Conservation (phyloP, 2,113 vertebrate genomes). For the Origma solitaria region DNA sequence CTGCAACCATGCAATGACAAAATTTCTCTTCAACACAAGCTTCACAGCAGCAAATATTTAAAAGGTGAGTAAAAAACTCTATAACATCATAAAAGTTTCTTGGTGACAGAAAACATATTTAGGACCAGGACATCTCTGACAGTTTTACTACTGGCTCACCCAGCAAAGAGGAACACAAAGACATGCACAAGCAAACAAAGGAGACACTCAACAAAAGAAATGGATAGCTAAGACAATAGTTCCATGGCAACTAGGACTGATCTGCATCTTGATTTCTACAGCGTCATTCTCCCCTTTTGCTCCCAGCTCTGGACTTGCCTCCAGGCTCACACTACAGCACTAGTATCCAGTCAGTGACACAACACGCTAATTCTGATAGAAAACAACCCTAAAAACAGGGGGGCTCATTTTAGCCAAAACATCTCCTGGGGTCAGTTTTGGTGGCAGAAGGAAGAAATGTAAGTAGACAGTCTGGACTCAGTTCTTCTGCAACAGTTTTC, state of each 20-base stretch:
- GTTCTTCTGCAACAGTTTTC: neutral
- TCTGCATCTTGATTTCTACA: neutral
- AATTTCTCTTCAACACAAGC: neutral
- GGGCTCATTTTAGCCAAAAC: neutral
- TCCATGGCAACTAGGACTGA: neutral
- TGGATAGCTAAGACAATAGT: neutral
- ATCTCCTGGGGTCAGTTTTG: neutral
- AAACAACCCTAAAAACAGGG: neutral
- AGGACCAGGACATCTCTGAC: neutral
- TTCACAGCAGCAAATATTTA: neutral
- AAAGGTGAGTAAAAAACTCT: neutral
- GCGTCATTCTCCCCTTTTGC: neutral
- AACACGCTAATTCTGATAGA: neutral
- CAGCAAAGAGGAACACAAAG: neutral
- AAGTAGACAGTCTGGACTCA: neutral
- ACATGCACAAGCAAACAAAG: neutral
- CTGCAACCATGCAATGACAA: neutral
- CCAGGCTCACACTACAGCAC: neutral
- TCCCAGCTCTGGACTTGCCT: neutral
- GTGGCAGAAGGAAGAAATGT: neutral
- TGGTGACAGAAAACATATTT: neutral
- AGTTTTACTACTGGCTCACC: neutral
- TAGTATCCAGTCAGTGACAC: neutral
- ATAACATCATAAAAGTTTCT: neutral
- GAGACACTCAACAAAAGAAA: neutral